These are phyloP conservation scores for Peromyscus eremicus DNA, from an alignment of 2,797 vertebrate species.

Conservation along the genomic window DNA sequence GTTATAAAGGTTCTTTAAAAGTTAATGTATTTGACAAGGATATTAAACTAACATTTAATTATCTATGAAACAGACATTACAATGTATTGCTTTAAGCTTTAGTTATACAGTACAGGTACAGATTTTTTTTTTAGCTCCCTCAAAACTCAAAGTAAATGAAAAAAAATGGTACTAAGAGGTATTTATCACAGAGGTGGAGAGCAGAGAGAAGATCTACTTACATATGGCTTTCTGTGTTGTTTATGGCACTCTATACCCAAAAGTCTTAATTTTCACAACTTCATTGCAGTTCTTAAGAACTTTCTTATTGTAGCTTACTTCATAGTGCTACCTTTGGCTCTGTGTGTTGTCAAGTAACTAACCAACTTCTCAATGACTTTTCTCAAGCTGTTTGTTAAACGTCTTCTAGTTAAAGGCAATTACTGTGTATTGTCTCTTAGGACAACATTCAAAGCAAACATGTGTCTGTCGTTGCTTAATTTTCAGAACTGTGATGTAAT, in stretches of 20 bases:
- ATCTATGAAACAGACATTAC: constrained; percentile 6
- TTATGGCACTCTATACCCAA: background rate
- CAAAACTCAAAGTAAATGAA: background rate
- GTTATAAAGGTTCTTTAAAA: background rate
- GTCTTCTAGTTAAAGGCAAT: background rate
- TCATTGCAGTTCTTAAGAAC: background rate
- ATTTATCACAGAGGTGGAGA: background rate
- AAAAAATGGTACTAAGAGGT: background rate
- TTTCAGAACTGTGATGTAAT: background rate
- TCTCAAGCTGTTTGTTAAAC: constrained; percentile 3
- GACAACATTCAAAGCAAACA: constrained; percentile 31
- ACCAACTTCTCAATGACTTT: constrained; percentile 1
- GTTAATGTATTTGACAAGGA: background rate
- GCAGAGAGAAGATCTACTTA: background rate
- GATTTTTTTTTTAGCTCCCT: background rate
- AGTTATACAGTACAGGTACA: background rate
- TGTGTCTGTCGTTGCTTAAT: background rate
- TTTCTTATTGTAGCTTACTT: constrained; percentile 26
- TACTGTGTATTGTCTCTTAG: background rate
- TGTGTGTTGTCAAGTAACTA: constrained; percentile 34
- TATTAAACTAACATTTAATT: background rate
- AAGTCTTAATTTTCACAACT: background rate
- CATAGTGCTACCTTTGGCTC: background rate
- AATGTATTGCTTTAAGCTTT: constrained; percentile 16
- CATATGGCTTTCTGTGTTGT: background rate